A percentile compares a stretch with the other conserved stretches of the same genome.
Conservation (phyloP, 2,797 vertebrate species). For the Peromyscus melanophrys region DNA sequence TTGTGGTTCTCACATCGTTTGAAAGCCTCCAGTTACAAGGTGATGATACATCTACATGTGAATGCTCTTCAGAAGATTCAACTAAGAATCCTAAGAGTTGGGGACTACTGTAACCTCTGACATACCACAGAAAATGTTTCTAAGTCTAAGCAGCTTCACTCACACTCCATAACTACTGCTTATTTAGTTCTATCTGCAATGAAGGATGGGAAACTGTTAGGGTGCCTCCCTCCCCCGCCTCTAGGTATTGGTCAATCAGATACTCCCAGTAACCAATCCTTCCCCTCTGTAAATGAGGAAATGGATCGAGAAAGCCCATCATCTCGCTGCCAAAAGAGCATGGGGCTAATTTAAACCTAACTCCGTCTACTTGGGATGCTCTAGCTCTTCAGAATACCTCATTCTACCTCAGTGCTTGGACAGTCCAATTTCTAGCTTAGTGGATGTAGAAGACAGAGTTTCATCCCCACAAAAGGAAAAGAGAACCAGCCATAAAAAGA, state of each 20-base stretch:
- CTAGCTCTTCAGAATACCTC: neutral
- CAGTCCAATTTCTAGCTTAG: neutral
- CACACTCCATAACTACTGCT: neutral
- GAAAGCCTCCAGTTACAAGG: neutral
- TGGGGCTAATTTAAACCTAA: neutral
- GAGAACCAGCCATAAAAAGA: neutral
- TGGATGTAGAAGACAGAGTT: neutral
- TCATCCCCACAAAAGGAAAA: no score
- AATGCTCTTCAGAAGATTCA: constrained; percentile 21
- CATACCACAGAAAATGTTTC: neutral
- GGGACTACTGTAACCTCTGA: neutral
- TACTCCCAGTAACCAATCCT: neutral
- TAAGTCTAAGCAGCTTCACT: neutral
- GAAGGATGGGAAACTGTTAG: neutral
- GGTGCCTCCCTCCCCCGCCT: neutral
- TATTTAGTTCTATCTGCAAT: neutral
- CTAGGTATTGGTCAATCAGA: neutral
- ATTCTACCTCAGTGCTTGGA: neutral
- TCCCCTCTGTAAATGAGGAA: neutral
- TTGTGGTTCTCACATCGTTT: neutral
- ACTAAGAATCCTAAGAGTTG: neutral
- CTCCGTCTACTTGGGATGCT: neutral
- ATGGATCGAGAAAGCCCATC: neutral
- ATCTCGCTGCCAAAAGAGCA: neutral
- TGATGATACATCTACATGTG: no score